Conservation (phyloP, 2,888 invertebrate genomes). For the Macrosoma leucophasiata region DNA sequence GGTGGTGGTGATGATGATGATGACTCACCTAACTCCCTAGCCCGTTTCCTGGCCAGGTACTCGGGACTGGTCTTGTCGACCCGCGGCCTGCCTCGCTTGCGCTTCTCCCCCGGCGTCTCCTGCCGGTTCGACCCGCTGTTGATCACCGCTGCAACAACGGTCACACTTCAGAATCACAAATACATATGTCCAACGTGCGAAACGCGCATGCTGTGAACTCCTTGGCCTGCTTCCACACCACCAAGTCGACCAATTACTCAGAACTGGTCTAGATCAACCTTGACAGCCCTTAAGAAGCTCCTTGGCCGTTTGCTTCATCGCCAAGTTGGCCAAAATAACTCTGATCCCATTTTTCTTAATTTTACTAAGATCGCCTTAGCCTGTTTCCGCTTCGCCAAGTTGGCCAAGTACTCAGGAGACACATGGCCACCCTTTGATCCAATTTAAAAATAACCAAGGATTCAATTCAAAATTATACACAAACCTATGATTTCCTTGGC, state of each 20-base stretch:
- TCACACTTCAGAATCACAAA: not conserved
- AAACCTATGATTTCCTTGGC: slow-evolving; percentile 52
- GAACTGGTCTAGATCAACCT: too few species aligned
- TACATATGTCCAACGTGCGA: too few species aligned
- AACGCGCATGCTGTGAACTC: too few species aligned
- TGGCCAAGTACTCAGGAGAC: slow-evolving; percentile 61
- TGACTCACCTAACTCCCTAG: slow-evolving; percentile 49
- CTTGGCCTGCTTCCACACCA: too few species aligned
- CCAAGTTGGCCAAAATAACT: too few species aligned
- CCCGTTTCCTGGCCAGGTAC: slow-evolving; percentile 55
- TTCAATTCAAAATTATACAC: slow-evolving; percentile 5
- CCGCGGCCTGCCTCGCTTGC: slow-evolving; percentile 56
- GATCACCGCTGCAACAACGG: slow-evolving; percentile 48
- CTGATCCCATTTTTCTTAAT: too few species aligned
- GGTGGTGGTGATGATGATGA: not conserved
- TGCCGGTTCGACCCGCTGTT: slow-evolving; percentile 37
- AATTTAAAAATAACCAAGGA: not conserved
- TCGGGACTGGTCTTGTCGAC: slow-evolving; percentile 65
- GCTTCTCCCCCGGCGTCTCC: slow-evolving; percentile 52
- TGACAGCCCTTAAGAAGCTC: too few species aligned
- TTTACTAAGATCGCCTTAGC: slow-evolving; percentile 54
- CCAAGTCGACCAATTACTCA: too few species aligned
- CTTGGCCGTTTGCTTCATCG: too few species aligned
- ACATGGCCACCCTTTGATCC: too few species aligned
- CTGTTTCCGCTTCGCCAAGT: slow-evolving; percentile 58